These are phyloP conservation scores for Hippolais icterina DNA, from an alignment of 2,113 vertebrate species.

Conservation along the genomic window DNA sequence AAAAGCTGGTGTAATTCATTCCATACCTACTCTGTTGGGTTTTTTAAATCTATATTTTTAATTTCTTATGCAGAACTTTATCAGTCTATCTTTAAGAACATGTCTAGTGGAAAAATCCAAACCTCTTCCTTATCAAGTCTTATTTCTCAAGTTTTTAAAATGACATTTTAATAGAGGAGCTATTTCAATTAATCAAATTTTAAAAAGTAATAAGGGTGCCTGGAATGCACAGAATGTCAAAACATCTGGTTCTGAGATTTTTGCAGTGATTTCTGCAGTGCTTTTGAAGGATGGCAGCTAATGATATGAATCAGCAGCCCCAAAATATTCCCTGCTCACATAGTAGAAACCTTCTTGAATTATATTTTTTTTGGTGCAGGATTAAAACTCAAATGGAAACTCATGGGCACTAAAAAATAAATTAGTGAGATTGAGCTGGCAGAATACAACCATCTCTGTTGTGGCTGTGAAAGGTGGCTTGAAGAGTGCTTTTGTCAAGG, in stretches of 20 bases:
- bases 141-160: background rate
- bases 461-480: background rate
- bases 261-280: background rate
- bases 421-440: background rate
- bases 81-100: background rate
- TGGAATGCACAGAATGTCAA: background rate
- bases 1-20: conserved; percentile 29
- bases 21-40: background rate
- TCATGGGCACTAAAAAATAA: background rate
- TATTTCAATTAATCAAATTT: conserved; percentile 7
- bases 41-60: background rate
- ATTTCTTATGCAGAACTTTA: background rate
- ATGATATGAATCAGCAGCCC: conserved; percentile 1
- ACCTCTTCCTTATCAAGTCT: conserved; percentile 1
- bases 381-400: background rate
- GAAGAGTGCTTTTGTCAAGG: background rate
- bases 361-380: background rate
- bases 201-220: background rate
- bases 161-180: background rate
- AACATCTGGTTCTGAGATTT: background rate
- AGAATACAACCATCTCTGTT: background rate
- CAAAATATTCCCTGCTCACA: background rate
- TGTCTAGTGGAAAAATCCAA: background rate
- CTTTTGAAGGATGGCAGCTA: conserved; percentile 1
- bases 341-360: background rate